phyloP scores from a whole-genome alignment of 2,888 invertebrate species.

The Hirtodrosophila duncani region DNA sequence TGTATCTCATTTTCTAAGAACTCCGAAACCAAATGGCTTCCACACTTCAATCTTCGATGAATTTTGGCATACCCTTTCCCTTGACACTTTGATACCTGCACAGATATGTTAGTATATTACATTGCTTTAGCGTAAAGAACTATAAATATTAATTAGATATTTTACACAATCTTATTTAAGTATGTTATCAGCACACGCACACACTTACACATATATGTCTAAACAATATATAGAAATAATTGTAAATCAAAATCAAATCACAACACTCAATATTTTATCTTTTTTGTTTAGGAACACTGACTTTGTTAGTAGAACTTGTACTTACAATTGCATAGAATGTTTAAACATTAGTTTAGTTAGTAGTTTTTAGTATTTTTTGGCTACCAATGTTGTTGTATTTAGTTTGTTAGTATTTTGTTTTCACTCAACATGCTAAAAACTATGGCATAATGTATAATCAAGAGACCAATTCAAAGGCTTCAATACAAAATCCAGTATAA shows the following conservation, averaged over 20 bases:
- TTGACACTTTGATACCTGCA: too few relatives aligned
- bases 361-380: constrained; percentile 2
- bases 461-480: constrained; percentile 58
- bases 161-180: constrained; percentile 14
- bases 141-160: constrained; percentile 4
- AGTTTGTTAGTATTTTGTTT: constrained; percentile 26
- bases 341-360: constrained; percentile 31
- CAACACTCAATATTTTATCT: constrained; percentile 30
- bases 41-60: too few relatives aligned
- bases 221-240: constrained; percentile 12
- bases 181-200: constrained; percentile 18
- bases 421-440: constrained; percentile 65
- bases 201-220: constrained; percentile 22
- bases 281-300: constrained; percentile 10
- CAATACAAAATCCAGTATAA: constrained; percentile 50
- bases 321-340: constrained; percentile 35
- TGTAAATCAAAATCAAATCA: constrained; percentile 19
- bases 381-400: constrained; percentile 8
- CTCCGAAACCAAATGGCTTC: too few relatives aligned
- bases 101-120: background rate
- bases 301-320: constrained; percentile 37
- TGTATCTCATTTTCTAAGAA: too few relatives aligned
- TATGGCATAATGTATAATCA: constrained; percentile 47
- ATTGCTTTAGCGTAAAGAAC: background rate
- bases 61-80: too few relatives aligned